These are phyloP conservation scores for Chromobotia macracanthus DNA, from an alignment of 2,797 vertebrate species.

Conservation along the genomic window DNA sequence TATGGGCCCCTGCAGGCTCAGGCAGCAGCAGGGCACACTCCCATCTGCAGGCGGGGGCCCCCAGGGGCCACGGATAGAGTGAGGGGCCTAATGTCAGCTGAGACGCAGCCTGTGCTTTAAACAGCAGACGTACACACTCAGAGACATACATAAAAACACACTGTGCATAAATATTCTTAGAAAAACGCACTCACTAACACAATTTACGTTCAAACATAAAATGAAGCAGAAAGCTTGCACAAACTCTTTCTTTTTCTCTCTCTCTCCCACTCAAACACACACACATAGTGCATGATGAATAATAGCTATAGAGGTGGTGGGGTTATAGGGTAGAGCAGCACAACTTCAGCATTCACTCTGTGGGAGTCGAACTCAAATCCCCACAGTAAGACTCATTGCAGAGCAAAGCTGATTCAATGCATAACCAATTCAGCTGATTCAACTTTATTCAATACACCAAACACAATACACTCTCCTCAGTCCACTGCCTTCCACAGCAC, in stretches of 20 bases:
- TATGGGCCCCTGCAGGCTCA: conserved; percentile 45
- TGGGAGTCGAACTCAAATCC: conserved; percentile 47
- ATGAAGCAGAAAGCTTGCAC: neutral
- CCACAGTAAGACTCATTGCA: conserved; percentile 39
- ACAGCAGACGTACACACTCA: conserved; percentile 14
- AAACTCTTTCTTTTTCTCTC: conserved; percentile 7
- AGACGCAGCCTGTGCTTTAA: conserved; percentile 35
- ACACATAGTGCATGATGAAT: conserved; percentile 36
- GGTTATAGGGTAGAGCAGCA: conserved; percentile 43
- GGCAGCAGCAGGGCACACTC: conserved; percentile 59
- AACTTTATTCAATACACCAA: conserved; percentile 33
- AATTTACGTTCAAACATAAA: neutral
- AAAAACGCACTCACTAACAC: neutral
- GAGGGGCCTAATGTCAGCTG: conserved; percentile 48
- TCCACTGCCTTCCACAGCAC: neutral
- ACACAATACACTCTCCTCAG: conserved; percentile 33
- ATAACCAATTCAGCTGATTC: conserved; percentile 48
- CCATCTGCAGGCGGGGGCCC: conserved; percentile 52
- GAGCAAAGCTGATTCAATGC: conserved; percentile 49
- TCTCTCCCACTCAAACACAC: neutral
- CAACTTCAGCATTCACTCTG: conserved; percentile 37
- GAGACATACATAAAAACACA: conserved; percentile 15
- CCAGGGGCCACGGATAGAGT: conserved; percentile 32
- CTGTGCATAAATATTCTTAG: neutral
- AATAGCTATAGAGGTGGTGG: conserved; percentile 35